Evolutionary conservation across 2,888 invertebrate species (phyloP), one percentile per base, ranked within the genome.

Genomic region (Eupeodes luniger): DNA sequence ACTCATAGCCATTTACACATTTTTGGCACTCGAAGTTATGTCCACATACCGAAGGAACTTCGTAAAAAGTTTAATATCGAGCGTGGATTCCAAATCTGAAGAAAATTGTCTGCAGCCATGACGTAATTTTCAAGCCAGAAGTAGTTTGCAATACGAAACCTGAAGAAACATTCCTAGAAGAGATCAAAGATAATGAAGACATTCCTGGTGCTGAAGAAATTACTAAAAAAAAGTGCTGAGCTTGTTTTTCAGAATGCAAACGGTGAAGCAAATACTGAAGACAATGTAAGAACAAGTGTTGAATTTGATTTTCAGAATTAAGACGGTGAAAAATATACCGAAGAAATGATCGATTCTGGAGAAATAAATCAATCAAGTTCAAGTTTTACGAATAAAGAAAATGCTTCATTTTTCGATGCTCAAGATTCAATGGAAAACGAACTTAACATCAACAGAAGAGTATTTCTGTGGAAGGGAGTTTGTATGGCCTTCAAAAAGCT

Each of bases 401-500:
- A 53, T 53, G 53, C n/a, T 7, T 1, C 16, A 2, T 27, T 27
- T 27, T 27, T 27, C 0, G 9, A 5, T 53, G 7, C 9, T 53
- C n/a, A 53, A 53, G 53, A 53, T 4, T 2, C 9, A 5, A 10
- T 49, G 10, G 47, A 49, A 10, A 10, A 12, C 12, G 47, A 49
- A 4, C 47, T 49, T 2, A 49, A 10, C 55, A 19, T n/a, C 10
- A 19, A 10, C 10, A 59, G 5, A 59, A 61, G 19, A 19, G 19
- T 19, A 19, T 19, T n/a, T n/a, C n/a, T n/a, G n/a, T 19, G 10
- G 49, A 74, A 27, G 47, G 34, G 34, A 72, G 59, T 14, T 72
- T 75, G n/a, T n/a, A 62, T 40, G 75, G 62, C 51, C 62, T 75
- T n/a, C 47, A 72, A 59, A 59, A 72, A 59, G 72, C 47, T 11